A percentile compares a stretch with the other conserved stretches of the same genome.
phyloP scores from a whole-genome alignment of 2,888 invertebrate genomes.

The Cerceris ruficornis region DNA sequence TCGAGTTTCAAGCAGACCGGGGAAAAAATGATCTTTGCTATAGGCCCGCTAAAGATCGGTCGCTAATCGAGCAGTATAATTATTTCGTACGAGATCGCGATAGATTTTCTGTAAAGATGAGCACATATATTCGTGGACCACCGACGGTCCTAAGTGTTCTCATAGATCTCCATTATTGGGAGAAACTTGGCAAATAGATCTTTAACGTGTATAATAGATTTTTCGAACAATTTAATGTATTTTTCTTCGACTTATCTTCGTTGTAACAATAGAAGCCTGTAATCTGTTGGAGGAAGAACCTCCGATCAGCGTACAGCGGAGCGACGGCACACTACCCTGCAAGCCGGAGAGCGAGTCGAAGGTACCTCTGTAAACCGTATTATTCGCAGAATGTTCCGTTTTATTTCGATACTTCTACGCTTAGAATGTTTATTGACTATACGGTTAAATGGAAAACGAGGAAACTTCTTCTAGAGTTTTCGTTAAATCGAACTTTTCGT shows the following conservation, averaged over 20 bases:
- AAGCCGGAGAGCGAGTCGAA: constrained; percentile 1
- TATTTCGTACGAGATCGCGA: background rate
- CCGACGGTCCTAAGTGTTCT: constrained; percentile 63
- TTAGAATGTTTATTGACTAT: constrained; percentile 33
- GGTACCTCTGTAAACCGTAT: background rate
- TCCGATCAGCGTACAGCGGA: constrained; percentile 43
- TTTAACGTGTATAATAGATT: background rate
- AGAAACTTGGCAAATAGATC: background rate
- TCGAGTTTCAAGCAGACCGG: background rate
- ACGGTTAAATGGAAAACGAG: constrained; percentile 4
- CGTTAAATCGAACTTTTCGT: constrained; percentile 56
- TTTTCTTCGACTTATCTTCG: constrained; percentile 52
- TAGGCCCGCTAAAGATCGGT: constrained; percentile 31
- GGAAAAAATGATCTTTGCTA: background rate
- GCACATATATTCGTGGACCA: constrained; percentile 11
- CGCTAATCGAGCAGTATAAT: background rate
- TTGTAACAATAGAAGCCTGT: constrained; percentile 42
- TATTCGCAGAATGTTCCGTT: constrained; percentile 6
- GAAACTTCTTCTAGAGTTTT: constrained; percentile 31
- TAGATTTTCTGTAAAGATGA: background rate
- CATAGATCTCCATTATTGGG: constrained; percentile 70
- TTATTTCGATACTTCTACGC: constrained; percentile 31
- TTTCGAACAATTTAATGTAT: constrained; percentile 11
- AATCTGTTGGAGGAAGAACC: constrained; percentile 5
- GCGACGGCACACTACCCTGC: constrained; percentile 66